Percentiles rank a stretch among this genome's conserved stretches.
phyloP scores from a whole-genome alignment of 2,797 vertebrate species.

The Pseudotriccus pelzelni region DNA sequence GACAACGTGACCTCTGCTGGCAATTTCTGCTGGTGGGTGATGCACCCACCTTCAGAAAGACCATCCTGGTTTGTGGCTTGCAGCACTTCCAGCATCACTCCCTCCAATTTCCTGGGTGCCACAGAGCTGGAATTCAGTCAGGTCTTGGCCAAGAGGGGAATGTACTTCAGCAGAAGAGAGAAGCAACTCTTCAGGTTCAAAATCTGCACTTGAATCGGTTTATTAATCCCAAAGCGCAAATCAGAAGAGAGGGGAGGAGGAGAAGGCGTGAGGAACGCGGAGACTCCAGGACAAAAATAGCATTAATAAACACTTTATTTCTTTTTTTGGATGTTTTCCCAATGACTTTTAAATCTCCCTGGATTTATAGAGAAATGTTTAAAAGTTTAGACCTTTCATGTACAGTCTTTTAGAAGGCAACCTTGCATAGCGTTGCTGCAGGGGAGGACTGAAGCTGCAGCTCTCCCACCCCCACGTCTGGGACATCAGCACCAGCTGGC shows the following conservation, averaged over 20 bases:
- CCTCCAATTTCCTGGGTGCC: neutral
- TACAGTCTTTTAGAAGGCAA: neutral
- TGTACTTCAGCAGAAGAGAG: neutral
- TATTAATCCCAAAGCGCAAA: constrained; percentile 23
- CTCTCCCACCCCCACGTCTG: neutral
- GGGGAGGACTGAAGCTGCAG: neutral
- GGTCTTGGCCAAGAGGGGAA: neutral
- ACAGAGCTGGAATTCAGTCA: neutral
- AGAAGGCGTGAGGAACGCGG: neutral
- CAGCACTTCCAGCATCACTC: neutral
- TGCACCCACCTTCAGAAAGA: neutral
- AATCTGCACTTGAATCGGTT: neutral
- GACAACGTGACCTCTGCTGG: accelerated
- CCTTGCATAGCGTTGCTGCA: neutral
- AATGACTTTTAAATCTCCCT: constrained; percentile 14
- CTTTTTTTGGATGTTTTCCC: neutral
- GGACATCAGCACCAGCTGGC: neutral
- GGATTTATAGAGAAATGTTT: neutral
- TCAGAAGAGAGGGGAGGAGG: neutral
- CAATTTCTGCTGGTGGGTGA: neutral
- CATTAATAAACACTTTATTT: constrained; percentile 24
- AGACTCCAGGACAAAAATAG: constrained; percentile 1
- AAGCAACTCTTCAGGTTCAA: neutral
- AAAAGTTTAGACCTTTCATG: neutral
- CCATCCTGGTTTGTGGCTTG: accelerated